Evolutionary conservation across 2,888 invertebrate species (phyloP).

Genomic region (Lasioglossum zephyrum): DNA sequence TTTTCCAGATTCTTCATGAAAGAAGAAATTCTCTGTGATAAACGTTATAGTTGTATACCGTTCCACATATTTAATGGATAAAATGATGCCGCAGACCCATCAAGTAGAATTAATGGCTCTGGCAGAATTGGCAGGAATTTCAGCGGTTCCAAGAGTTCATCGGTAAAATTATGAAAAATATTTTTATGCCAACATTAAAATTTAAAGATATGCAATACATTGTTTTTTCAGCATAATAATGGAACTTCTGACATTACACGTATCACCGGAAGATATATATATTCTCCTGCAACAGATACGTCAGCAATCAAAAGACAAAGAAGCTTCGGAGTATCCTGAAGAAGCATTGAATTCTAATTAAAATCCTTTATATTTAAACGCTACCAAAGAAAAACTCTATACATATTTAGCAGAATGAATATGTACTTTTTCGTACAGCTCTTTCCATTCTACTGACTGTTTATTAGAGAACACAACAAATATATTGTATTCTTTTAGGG

Average conservation of each 20-base stretch:
- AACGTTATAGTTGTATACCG: background rate
- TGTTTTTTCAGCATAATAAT: conserved; percentile 73
- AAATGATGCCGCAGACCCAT: conserved; percentile 74
- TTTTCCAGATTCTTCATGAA: background rate
- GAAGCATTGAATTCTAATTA: conserved; percentile 24
- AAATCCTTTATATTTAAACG: background rate
- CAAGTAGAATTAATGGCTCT: conserved; percentile 75
- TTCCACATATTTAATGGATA: background rate
- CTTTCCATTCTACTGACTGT: background rate
- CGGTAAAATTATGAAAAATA: conserved; percentile 65
- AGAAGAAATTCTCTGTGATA: background rate
- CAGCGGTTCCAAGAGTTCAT: conserved; percentile 74
- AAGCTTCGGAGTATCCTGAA: background rate
- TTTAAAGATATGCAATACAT: background rate
- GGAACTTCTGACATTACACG: conserved; percentile 76
- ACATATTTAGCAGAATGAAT: background rate
- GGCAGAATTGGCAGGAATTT: conserved; percentile 78
- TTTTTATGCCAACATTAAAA: background rate
- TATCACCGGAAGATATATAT: conserved; percentile 80
- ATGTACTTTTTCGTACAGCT: background rate
- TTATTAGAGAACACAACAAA: background rate
- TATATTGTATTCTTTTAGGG: background rate
- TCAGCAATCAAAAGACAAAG: conserved; percentile 24
- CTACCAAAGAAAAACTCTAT: background rate
- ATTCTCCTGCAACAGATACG: conserved; percentile 76